Evolutionary conservation across 2,113 vertebrate species (phyloP), one percentile per base, ranked within the genome.

Genomic region (Fulica atra): DNA sequence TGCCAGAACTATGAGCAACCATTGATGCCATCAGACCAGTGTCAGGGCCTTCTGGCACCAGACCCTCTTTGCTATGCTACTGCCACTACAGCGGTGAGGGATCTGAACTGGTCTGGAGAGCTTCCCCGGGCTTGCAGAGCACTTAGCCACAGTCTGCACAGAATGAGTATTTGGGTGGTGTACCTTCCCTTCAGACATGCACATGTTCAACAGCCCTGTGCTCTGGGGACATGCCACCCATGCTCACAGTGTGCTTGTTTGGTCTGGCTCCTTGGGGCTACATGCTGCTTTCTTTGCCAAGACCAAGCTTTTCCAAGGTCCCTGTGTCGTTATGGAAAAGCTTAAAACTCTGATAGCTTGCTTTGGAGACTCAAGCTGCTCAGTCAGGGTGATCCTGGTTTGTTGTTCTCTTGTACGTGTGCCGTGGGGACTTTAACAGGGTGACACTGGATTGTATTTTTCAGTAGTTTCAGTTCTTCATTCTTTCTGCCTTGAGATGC

Each of bases 211-310:
- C 54, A 59, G 3, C 36, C 3, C 20, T 19, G 19, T 50, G 11
- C 21, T 53, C 36, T 59, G 68, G 40, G 23, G 21, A 77, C 24
- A 13, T 3, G 26, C 20, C 0, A 0, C 40, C 46, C 14, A 1
- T 26, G 23, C 60, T 86, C 24, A 38, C 12, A 10, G 25, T 19
- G 18, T 48, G 31, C 78, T 46, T 51, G 40, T 40, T 28, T 36
- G 31, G 10, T 54, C 16, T 6, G 51, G 65, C 33, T 84, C 36
- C 36, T 33, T 66, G 56, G 46, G 46, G n/a, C 60, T 92, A 26
- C 65, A 56, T 86, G n/a, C 28, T 88, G 77, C 63, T 88, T 86
- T 46, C 63, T 86, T 90, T 91, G 46, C 33, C 29, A 68, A 42
- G 29, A 64, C 48, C n/a, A n/a, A 83, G 42, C 16, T 72, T 69